These are phyloP conservation scores for Cydia strobilella DNA, from an alignment of 1,140 invertebrate genomes.

Conservation along the genomic window DNA sequence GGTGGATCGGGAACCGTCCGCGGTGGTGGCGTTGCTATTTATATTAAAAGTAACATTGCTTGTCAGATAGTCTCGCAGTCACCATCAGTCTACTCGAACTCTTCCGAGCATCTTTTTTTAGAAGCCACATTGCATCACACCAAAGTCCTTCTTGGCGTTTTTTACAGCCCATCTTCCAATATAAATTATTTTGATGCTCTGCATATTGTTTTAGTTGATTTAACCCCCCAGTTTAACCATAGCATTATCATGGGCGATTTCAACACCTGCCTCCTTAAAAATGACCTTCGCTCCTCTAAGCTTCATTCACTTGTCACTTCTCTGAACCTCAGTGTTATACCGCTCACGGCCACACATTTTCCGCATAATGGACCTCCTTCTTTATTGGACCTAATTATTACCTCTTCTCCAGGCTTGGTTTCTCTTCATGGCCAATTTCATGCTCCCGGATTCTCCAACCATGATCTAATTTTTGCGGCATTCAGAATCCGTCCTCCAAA, in stretches of 20 bases:
- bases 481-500: conserved; percentile 16
- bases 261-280: neutral
- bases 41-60: neutral
- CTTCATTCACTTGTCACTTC: neutral
- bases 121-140: neutral
- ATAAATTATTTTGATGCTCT: conserved; percentile 16
- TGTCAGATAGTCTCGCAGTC: neutral
- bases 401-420: conserved; percentile 5
- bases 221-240: neutral
- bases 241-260: conserved; percentile 15
- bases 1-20: no score
- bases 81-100: neutral
- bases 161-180: conserved; percentile 3
- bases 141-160: no score
- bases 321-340: neutral
- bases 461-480: conserved; percentile 14
- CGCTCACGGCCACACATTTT: neutral
- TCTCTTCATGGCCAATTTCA: neutral
- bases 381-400: conserved; percentile 6
- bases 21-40: no score
- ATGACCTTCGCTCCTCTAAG: neutral
- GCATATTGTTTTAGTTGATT: neutral
- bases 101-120: conserved; percentile 13
- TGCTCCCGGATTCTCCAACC: neutral
- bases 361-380: no score